Conservation (phyloP, 1,140 invertebrate species). For the Bradynema listronoti region DNA sequence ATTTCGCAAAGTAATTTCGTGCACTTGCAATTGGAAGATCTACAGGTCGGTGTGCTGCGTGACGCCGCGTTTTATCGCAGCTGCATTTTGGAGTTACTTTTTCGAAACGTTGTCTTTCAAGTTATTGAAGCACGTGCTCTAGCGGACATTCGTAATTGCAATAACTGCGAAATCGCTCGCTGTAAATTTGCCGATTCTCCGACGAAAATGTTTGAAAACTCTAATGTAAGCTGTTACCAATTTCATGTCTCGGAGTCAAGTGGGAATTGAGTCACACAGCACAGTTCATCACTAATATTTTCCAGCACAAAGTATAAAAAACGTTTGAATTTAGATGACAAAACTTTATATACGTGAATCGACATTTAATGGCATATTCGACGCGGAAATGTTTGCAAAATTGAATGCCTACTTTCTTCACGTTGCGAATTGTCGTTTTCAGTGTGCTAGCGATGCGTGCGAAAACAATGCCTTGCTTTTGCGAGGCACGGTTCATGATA, state of each 20-base stretch:
- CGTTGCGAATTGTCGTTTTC: slow-evolving; percentile 7
- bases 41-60: too few species aligned
- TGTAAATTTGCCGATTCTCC: too few species aligned
- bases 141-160: too few species aligned
- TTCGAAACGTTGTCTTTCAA: too few species aligned
- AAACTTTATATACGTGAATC: too few species aligned
- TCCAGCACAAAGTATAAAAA: slow-evolving; percentile 8
- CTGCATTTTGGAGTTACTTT: too few species aligned
- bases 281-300: not conserved
- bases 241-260: not conserved
- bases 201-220: not conserved
- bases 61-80: too few species aligned
- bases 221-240: not conserved
- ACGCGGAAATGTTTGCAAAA: slow-evolving; percentile 13
- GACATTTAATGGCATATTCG: too few species aligned
- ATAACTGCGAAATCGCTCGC: too few species aligned
- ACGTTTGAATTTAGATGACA: slow-evolving; percentile 9
- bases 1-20: too few species aligned
- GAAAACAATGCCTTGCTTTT: not conserved
- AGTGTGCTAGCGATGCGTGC: not conserved
- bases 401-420: slow-evolving; percentile 9
- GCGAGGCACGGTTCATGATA: not conserved
- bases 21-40: too few species aligned
- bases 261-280: not conserved
- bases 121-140: too few species aligned